phyloP scores from a whole-genome alignment of 2,113 vertebrate genomes.

The Maccullochella peelii region DNA sequence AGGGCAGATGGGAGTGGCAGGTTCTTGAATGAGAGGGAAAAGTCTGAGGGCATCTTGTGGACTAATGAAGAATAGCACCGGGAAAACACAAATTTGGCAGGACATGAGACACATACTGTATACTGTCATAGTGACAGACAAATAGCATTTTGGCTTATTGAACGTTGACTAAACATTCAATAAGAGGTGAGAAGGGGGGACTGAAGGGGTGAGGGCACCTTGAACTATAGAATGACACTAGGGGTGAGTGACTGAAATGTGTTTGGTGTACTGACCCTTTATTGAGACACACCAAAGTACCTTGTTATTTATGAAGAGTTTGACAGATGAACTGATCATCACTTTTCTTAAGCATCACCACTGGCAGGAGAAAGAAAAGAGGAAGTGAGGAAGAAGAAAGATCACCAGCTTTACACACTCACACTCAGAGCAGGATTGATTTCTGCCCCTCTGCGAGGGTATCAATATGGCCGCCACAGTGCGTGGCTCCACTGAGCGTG shows the following conservation, averaged over 20 bases:
- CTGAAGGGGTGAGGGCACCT: too few species aligned
- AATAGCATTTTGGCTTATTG: neutral
- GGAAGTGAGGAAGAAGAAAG: neutral
- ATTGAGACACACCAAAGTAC: neutral
- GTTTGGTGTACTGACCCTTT: neutral
- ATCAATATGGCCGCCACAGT: constrained; percentile 49
- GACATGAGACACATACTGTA: too few species aligned
- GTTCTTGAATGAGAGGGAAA: too few species aligned
- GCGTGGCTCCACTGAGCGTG: constrained; percentile 45
- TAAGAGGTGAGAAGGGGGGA: neutral
- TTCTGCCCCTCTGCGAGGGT: constrained; percentile 17
- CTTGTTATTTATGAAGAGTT: neutral
- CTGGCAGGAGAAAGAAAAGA: neutral
- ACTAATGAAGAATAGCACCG: too few species aligned
- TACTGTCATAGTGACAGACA: too few species aligned
- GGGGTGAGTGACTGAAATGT: neutral
- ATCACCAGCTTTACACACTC: constrained; percentile 6
- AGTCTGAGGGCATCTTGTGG: too few species aligned
- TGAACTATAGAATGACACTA: neutral
- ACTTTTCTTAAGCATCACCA: neutral
- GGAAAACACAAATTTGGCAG: too few species aligned
- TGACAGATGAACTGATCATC: neutral
- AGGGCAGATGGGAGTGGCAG: too few species aligned
- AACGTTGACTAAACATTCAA: neutral
- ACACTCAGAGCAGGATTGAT: constrained; percentile 31